Percentiles rank a stretch among this genome's conserved stretches.
Conservation (phyloP, 2,113 vertebrate genomes). For the Elephas maximus region DNA sequence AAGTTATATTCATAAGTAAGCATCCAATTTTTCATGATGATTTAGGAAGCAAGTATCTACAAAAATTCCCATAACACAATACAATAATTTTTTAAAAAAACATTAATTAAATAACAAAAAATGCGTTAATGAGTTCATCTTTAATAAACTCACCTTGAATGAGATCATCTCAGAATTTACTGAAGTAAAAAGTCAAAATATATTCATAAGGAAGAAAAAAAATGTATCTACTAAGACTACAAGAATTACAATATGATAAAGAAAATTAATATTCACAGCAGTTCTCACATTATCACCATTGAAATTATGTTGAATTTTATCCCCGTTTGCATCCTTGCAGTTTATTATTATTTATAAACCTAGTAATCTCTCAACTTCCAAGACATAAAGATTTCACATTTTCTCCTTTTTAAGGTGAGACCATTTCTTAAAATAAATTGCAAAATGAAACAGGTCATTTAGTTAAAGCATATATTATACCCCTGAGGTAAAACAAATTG, state of each 20-base stretch:
- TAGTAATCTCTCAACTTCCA: not conserved
- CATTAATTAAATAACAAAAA: constrained; percentile 32
- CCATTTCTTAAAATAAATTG: constrained; percentile 52
- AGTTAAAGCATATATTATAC: constrained; percentile 41
- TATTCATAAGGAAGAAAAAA: constrained; percentile 37
- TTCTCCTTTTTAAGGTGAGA: constrained; percentile 52
- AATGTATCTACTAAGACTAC: not conserved
- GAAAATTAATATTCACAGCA: constrained; percentile 14
- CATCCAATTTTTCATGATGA: constrained; percentile 9
- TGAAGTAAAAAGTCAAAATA: constrained; percentile 52
- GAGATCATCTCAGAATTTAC: constrained; percentile 44
- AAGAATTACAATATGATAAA: constrained; percentile 40
- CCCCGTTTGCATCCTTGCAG: not conserved
- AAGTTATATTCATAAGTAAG: not conserved
- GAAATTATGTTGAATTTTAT: not conserved
- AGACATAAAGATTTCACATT: constrained; percentile 50
- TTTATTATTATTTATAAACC: constrained; percentile 56
- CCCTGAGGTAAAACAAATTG: constrained; percentile 61
- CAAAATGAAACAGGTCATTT: constrained; percentile 65
- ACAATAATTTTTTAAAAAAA: not conserved
- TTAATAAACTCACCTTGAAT: constrained; percentile 22
- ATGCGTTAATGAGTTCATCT: not conserved
- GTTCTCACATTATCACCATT: not conserved
- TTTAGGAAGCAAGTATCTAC: not conserved
- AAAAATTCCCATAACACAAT: not conserved